Evolutionary conservation across 2,888 invertebrate genomes (phyloP).

Genomic region (Chelonus formosanus): DNA sequence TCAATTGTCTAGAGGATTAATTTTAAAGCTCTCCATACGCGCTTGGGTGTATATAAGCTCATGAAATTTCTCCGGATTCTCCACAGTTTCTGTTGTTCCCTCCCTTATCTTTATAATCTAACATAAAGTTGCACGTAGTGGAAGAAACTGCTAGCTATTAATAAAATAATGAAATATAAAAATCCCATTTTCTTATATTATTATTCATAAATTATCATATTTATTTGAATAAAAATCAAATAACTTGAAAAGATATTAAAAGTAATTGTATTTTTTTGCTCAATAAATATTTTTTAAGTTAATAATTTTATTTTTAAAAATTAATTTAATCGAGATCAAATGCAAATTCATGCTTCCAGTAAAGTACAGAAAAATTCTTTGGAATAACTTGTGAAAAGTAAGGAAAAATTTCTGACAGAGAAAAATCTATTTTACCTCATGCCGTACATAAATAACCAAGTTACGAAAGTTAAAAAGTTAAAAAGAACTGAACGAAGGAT

Average conservation of each 20-base stretch:
- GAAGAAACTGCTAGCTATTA: too few relatives aligned
- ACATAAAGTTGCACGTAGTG: background rate
- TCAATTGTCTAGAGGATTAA: constrained; percentile 34
- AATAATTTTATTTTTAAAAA: too few relatives aligned
- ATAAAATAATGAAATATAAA: too few relatives aligned
- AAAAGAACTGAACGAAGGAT: constrained; percentile 44
- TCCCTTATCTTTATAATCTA: constrained; percentile 22
- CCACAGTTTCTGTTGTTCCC: constrained; percentile 18
- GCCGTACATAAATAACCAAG: constrained; percentile 62
- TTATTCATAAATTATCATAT: too few relatives aligned
- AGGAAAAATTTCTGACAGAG: constrained; percentile 31
- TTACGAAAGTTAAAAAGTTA: constrained; percentile 58
- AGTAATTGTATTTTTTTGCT: too few relatives aligned
- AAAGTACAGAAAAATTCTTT: background rate
- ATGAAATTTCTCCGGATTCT: constrained; percentile 22
- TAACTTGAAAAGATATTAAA: too few relatives aligned
- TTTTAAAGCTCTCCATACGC: constrained; percentile 25
- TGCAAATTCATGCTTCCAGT: too few relatives aligned
- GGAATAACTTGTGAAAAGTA: constrained; percentile 14
- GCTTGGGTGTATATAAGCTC: constrained; percentile 12
- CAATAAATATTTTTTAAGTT: too few relatives aligned
- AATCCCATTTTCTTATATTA: too few relatives aligned
- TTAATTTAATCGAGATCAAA: too few relatives aligned
- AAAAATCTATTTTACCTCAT: constrained; percentile 59
- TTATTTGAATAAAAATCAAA: too few relatives aligned